Evolutionary conservation across 2,113 vertebrate species (phyloP).

Genomic region (Crotophaga sulcirostris): DNA sequence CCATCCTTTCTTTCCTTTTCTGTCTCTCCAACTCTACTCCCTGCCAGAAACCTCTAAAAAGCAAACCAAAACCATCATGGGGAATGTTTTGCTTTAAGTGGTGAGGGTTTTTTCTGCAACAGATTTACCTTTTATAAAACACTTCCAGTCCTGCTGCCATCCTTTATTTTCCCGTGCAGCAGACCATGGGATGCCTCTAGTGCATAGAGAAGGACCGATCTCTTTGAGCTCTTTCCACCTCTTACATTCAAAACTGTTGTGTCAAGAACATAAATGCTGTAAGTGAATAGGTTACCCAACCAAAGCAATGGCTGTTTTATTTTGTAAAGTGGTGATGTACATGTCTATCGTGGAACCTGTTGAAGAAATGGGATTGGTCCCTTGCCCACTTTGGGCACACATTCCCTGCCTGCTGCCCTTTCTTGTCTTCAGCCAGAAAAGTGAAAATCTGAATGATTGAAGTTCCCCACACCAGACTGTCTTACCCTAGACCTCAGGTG

Average conservation of each 20-base stretch:
- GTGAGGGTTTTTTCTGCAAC: neutral
- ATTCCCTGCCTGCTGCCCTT: accelerated
- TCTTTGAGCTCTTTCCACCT: neutral
- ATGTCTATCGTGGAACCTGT: accelerated
- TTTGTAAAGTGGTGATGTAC: accelerated
- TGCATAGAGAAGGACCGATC: accelerated
- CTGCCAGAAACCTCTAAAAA: neutral
- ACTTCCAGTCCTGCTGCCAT: accelerated
- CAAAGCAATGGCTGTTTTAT: neutral
- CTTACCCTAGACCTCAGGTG: neutral
- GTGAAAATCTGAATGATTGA: neutral
- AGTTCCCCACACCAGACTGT: neutral
- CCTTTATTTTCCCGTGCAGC: accelerated
- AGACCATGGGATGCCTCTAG: neutral
- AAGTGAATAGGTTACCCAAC: neutral
- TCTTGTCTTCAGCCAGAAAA: neutral
- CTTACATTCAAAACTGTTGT: neutral
- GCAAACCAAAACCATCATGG: neutral
- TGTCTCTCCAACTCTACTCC: neutral
- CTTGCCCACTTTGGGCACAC: neutral
- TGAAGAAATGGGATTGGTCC: neutral
- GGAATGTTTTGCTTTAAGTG: neutral
- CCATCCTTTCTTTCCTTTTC: neutral
- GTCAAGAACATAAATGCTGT: neutral
- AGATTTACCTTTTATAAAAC: neutral